These are phyloP conservation scores for Campoplex capitator DNA, from an alignment of 2,888 invertebrate genomes.

Conservation along the genomic window DNA sequence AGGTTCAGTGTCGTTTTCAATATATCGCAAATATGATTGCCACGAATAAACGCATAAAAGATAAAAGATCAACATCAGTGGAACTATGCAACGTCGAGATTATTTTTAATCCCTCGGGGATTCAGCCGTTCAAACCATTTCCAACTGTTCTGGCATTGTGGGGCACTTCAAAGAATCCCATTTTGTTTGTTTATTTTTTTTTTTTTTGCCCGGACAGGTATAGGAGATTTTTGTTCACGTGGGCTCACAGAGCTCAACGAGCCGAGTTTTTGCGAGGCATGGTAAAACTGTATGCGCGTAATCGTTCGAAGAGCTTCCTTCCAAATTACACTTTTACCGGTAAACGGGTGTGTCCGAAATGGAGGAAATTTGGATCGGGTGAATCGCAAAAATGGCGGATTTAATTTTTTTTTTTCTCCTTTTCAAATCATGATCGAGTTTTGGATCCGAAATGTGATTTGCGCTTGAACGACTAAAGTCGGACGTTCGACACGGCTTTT, in stretches of 20 bases:
- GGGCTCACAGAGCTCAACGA: not conserved
- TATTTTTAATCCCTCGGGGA: conserved; percentile 4
- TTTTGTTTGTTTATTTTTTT: not conserved
- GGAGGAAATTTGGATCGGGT: not conserved
- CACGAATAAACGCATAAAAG: not conserved
- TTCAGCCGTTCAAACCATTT: not conserved
- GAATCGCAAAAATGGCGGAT: not conserved
- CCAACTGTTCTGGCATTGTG: not conserved
- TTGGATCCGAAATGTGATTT: not conserved
- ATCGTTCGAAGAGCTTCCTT: conserved; percentile 3
- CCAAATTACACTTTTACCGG: not conserved
- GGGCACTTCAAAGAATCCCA: conserved; percentile 10
- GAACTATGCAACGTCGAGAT: not conserved
- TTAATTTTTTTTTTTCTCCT: not conserved
- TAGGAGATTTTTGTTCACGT: not conserved
- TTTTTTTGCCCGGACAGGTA: not conserved
- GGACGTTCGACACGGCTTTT: not conserved
- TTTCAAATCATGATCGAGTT: not conserved
- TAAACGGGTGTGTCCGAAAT: not conserved
- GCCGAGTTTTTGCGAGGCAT: conserved; percentile 16
- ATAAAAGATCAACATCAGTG: not conserved
- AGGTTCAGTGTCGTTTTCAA: not conserved
- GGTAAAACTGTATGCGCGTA: not conserved
- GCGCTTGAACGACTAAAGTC: conserved; percentile 27
- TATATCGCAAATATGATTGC: not conserved